Evolutionary conservation across 2,797 vertebrate species (phyloP), one percentile per base, ranked within the genome.

Genomic region (Notolabrus celidotus): DNA sequence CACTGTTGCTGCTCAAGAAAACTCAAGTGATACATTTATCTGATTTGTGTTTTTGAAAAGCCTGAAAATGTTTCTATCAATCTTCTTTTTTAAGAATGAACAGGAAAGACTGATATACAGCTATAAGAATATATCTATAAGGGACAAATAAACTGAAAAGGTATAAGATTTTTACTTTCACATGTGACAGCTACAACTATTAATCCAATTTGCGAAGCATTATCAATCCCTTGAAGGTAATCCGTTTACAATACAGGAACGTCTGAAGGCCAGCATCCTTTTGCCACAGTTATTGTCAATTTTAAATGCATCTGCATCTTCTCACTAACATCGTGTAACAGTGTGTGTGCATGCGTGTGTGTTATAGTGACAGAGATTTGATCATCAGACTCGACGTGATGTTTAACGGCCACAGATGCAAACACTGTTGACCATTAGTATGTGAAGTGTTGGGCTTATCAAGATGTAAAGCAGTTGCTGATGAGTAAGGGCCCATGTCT

Each of bases 381-480:
- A 70, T 77, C 25, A 62, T 66, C 42, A 49, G 43, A 7, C 23
- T 67, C 46, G 71, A 47, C 68, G 51, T 15, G 27, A 43, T 53
- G 60, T 71, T 80, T 57, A 88, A 89, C 78, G 62, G 79, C 71
- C 58, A 77, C 61, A 71, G 20, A 46, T 0, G 47, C n/a, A 68
- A 22, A 66, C 64, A 53, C 1, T 22, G 46, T 59, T 82, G 71
- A 79, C 65, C 76, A 82, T 50, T 49, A 55, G 27, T 47, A 59
- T 59, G 51, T 23, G 6, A 41, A 38, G 39, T 12, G 3, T 25
- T 10, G 5, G 15, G 20, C 59, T 82, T 81, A 71, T 80, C 67
- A 64, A 16, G 62, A n/a, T 2, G 2, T n/a, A 9, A 27, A 82
- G 84, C 62, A 68, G 65, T 71, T 65, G 15, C 47, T 76, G 70